phyloP scores from a whole-genome alignment of 1,140 invertebrate genomes.

The Stenopsyche tienmushanensis region DNA sequence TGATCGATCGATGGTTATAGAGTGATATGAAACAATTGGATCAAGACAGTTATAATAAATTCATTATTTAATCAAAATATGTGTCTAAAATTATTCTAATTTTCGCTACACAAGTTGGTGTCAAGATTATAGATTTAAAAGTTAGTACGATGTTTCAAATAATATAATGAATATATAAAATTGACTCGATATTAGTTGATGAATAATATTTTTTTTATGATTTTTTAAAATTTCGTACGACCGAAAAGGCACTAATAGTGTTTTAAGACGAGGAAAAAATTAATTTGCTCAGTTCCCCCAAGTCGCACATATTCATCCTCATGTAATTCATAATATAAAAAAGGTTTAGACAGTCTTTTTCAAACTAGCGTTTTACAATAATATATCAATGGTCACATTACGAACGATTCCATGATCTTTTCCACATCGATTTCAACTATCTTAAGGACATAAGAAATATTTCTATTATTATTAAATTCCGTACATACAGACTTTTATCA shows the following conservation, averaged over 20 bases:
- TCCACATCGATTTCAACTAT: background rate
- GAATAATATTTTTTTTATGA: slow-evolving; percentile 3
- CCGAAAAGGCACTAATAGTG: slow-evolving; percentile 27
- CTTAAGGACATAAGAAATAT: background rate
- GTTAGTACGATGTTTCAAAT: background rate
- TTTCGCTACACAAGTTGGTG: slow-evolving; percentile 18
- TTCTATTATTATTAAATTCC: slow-evolving; percentile 3
- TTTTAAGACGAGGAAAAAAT: slow-evolving; percentile 6
- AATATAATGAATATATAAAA: slow-evolving; percentile 11
- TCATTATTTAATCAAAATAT: background rate
- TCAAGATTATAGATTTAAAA: background rate
- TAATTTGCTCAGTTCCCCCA: background rate
- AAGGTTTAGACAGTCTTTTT: slow-evolving; percentile 23
- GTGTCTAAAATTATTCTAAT: background rate
- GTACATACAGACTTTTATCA: slow-evolving; percentile 34
- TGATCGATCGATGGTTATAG: background rate
- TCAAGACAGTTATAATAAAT: slow-evolving; percentile 6
- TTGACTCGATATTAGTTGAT: background rate
- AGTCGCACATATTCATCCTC: slow-evolving; percentile 2
- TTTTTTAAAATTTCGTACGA: slow-evolving; percentile 19
- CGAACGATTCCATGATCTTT: too few relatives aligned
- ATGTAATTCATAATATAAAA: slow-evolving; percentile 18
- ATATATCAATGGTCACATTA: too few relatives aligned
- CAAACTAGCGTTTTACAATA: background rate
- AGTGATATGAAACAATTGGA: background rate